These are phyloP conservation scores for Halocynthia roretzi DNA, from an alignment of 23 tunicate species.

Conservation along the genomic window DNA sequence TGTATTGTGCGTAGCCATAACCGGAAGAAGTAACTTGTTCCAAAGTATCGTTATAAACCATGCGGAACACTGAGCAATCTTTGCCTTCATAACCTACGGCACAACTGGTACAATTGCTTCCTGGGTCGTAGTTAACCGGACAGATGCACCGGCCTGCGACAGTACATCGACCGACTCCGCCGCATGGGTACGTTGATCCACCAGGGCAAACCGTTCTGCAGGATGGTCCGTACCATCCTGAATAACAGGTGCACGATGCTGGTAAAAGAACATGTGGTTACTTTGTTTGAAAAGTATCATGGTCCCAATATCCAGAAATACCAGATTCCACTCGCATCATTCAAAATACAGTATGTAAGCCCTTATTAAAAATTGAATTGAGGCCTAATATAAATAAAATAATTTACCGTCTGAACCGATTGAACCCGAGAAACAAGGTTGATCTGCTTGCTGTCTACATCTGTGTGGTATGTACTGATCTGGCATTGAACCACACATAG, in stretches of 20 bases:
- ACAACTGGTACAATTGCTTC: not conserved
- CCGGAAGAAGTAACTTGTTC: slow-evolving; percentile 31
- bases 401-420: not conserved
- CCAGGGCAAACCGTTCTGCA: slow-evolving; percentile 24
- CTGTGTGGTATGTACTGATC: slow-evolving; percentile 8
- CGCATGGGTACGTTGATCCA: slow-evolving; percentile 12
- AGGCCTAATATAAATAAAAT: not conserved
- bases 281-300: not conserved
- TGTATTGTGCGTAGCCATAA: slow-evolving; percentile 26
- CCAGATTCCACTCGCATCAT: too few relatives aligned
- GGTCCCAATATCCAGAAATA: too few relatives aligned
- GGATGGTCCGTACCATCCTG: slow-evolving; percentile 26
- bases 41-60: slow-evolving; percentile 1
- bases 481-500: slow-evolving; percentile 10
- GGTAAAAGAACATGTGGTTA: not conserved
- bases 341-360: not conserved
- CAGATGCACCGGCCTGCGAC: slow-evolving; percentile 10
- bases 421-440: slow-evolving; percentile 9
- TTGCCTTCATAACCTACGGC: slow-evolving; percentile 23
- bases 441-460: slow-evolving; percentile 7
- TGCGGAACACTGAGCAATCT: slow-evolving; percentile 21
- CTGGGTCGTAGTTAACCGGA: slow-evolving; percentile 6
- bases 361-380: not conserved
- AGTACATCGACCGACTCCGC: slow-evolving; percentile 17
- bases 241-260: slow-evolving; percentile 17